These are phyloP conservation scores for Pseudoatta argentina DNA, from an alignment of 1,140 invertebrate species.

Conservation along the genomic window DNA sequence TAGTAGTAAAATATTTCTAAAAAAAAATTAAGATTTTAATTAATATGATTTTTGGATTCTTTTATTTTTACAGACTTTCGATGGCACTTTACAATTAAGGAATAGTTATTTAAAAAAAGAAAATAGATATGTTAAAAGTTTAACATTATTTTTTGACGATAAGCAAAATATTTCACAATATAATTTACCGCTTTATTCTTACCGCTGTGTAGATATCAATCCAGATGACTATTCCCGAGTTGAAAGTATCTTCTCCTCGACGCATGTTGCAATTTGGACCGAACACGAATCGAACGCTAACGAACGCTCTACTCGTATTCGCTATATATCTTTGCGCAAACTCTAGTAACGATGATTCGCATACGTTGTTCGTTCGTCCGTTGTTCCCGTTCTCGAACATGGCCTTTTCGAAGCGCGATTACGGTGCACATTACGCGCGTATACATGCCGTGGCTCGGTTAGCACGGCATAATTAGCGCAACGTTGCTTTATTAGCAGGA, in stretches of 20 bases:
- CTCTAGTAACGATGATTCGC: constrained; percentile 10
- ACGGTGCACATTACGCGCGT: constrained; percentile 33
- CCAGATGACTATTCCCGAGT: not conserved
- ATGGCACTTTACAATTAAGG: too few relatives aligned
- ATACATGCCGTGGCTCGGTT: constrained; percentile 72
- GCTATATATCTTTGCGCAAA: not conserved
- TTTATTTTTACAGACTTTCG: too few relatives aligned
- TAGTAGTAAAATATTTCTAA: too few relatives aligned
- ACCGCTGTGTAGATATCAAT: too few relatives aligned
- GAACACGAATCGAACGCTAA: not conserved
- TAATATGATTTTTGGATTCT: too few relatives aligned
- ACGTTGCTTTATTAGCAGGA: constrained; percentile 81
- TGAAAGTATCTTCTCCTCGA: not conserved
- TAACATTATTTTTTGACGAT: too few relatives aligned
- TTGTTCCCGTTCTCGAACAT: constrained; percentile 33
- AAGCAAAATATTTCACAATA: too few relatives aligned
- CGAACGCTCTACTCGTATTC: not conserved
- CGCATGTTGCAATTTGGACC: not conserved
- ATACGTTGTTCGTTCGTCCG: constrained; percentile 10
- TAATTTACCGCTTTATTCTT: too few relatives aligned
- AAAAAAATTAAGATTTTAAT: too few relatives aligned
- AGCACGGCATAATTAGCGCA: constrained; percentile 83
- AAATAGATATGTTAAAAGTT: too few relatives aligned
- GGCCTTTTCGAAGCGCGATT: constrained; percentile 37
- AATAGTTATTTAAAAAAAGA: too few relatives aligned